Evolutionary conservation across 2,113 vertebrate species (phyloP), one percentile per base, ranked within the genome.

Genomic region (Bubalus kerabau): DNA sequence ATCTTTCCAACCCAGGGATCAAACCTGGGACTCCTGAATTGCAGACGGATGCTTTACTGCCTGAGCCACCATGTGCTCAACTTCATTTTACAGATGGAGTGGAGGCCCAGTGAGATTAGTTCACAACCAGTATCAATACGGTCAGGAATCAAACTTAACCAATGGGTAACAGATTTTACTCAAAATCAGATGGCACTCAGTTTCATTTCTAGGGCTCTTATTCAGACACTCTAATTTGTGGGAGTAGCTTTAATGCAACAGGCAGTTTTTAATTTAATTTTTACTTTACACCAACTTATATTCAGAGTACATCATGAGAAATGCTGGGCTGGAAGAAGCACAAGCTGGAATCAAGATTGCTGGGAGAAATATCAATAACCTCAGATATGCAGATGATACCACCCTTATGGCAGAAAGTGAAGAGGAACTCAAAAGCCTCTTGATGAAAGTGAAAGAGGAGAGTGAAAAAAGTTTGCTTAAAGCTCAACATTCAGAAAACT

Each of bases 321-420:
- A 67, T 0, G 0, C 4, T 36, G 64, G 16, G 32, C 17, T 67
- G 16, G 32, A 67, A 2, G 32, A 10, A 36, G 8, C 8, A 11
- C 17, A 67, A 67, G 64, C 32, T 67, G 64, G 32, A 67, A 67
- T 67, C 17, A 67, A 67, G 64, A 67, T 36, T 67, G 7, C 32
- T 0, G 0, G 64, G 16, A 67, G 17, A 67, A n/a, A 67, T 19
- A n/a, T 67, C 32, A n/a, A 17, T 67, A 4, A 19, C 16, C 7
- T n/a, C 64, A 67, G 16, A 36, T 67, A 36, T 67, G 62, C 7
- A n/a, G 62, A 64, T n/a, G 62, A n/a, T 3, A 64, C 30, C 62
- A 64, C 30, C 16, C 30, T 64, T 16, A 64, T 17, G 62, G 30
- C 15, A 64, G 14, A n/a, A 64, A 64, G 30, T 64, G 62, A 64